phyloP scores from a whole-genome alignment of 1,140 invertebrate genomes.

The Papilio polytes region DNA sequence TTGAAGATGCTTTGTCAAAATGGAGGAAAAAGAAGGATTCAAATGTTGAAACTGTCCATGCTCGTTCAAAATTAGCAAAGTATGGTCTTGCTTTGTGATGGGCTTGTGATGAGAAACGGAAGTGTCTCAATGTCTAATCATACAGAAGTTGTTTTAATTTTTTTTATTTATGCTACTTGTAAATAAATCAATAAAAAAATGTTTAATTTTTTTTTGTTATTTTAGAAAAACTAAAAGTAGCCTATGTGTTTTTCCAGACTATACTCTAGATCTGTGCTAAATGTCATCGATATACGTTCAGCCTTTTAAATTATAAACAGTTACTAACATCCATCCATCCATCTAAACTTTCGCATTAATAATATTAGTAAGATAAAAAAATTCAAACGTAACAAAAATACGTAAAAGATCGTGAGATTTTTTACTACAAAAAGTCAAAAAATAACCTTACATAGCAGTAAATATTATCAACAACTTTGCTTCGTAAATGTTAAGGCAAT shows the following conservation, averaged over 20 bases:
- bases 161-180: not conserved
- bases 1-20: constrained; percentile 40
- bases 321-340: no score
- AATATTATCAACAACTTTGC: not conserved
- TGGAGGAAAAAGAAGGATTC: constrained; percentile 45
- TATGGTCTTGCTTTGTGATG: constrained; percentile 48
- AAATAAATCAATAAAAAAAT: not conserved
- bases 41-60: constrained; percentile 64
- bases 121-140: not conserved
- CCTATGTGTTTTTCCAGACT: no score
- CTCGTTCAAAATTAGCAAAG: constrained; percentile 66
- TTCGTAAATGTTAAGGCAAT: not conserved
- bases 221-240: not conserved
- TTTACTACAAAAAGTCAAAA: no score
- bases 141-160: not conserved
- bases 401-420: no score
- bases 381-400: no score
- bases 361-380: no score
- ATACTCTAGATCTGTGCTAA: no score
- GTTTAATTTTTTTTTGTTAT: not conserved
- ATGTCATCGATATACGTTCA: no score
- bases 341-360: no score
- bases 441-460: no score
- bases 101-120: not conserved
- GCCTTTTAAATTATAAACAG: no score